Conservation (phyloP, 2,888 invertebrate genomes). For the Luffia ferchaultella region DNA sequence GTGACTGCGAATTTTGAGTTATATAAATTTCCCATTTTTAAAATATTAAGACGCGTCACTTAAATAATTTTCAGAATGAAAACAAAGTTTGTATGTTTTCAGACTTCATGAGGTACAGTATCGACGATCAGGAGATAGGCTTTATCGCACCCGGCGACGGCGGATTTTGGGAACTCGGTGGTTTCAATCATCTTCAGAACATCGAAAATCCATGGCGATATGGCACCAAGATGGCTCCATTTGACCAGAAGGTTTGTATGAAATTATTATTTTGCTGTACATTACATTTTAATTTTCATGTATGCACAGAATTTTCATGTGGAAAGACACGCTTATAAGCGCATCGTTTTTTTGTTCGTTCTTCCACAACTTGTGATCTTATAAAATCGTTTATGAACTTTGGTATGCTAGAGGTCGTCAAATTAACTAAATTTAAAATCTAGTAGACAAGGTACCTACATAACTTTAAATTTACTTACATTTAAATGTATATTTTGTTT, state of each 20-base stretch:
- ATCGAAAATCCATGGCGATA: conserved; percentile 38
- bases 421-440: too few species aligned
- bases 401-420: too few species aligned
- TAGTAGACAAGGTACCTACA: too few species aligned
- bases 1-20: background rate
- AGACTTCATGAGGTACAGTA: conserved; percentile 24
- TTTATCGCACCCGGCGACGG: conserved; percentile 33
- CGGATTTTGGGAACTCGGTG: conserved; percentile 65
- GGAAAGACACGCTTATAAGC: background rate
- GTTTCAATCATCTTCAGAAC: conserved; percentile 32
- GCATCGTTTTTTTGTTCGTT: background rate
- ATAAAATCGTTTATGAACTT: too few species aligned
- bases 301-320: too few species aligned
- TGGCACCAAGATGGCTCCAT: conserved; percentile 52
- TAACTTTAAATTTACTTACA: too few species aligned
- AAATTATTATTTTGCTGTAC: background rate
- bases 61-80: too few species aligned
- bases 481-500: too few species aligned
- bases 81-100: too few species aligned
- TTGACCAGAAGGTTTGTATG: conserved; percentile 43
- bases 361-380: background rate
- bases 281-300: conserved; percentile 1
- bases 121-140: conserved; percentile 35
- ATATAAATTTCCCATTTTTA: too few species aligned
- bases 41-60: too few species aligned